Evolutionary conservation across 1,140 invertebrate genomes (phyloP).

Genomic region (Rhagoletis zephyria): DNA sequence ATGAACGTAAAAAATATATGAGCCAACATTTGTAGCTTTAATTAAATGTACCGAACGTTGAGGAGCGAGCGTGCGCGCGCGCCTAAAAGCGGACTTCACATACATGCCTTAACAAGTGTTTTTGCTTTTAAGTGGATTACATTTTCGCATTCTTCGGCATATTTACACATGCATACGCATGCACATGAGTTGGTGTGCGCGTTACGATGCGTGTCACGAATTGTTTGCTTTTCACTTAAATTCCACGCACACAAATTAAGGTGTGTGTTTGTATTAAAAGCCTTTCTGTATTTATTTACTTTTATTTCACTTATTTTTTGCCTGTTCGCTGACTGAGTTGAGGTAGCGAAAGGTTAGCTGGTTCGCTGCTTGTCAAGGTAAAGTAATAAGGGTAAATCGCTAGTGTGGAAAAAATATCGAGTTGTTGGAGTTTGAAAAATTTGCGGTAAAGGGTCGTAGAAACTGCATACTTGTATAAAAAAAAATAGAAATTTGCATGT

Average conservation of each 20-base stretch:
- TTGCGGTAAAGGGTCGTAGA: not conserved
- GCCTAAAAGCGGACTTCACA: slow-evolving; percentile 10
- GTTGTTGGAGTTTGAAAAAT: not conserved
- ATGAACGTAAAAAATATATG: not conserved
- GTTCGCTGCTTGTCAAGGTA: not conserved
- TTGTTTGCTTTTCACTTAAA: slow-evolving; percentile 48
- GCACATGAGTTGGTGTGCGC: not conserved
- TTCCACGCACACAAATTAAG: slow-evolving; percentile 31
- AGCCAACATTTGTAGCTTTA: slow-evolving; percentile 40
- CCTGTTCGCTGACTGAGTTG: not conserved
- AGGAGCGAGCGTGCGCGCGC: not conserved
- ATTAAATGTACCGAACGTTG: not conserved
- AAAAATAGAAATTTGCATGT: not conserved
- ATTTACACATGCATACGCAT: not conserved
- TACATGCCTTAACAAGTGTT: not conserved
- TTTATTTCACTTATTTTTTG: slow-evolving; percentile 34
- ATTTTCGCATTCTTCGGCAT: not conserved
- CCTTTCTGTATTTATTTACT: slow-evolving; percentile 40
- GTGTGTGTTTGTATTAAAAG: not conserved
- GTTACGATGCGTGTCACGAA: slow-evolving; percentile 43
- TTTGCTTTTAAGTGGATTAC: slow-evolving; percentile 42
- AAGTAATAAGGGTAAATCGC: not conserved
- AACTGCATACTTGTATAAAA: not conserved
- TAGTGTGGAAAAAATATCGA: not conserved
- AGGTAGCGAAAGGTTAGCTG: not conserved